Evolutionary conservation across 1,140 invertebrate species (phyloP), one percentile per base, ranked within the genome.

Genomic region (Trachymyrmex septentrionalis): DNA sequence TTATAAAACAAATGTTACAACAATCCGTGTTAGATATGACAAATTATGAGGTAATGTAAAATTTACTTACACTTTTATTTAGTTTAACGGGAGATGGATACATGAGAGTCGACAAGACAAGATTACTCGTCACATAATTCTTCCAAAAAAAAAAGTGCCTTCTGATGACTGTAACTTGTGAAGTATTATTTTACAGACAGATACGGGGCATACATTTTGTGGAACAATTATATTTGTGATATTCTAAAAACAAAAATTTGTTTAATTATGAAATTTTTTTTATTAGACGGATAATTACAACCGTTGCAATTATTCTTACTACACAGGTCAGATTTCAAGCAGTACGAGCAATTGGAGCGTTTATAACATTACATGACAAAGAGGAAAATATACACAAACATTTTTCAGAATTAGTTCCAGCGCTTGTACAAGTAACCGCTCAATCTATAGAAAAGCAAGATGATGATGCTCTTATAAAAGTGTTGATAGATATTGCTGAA

Each of bases 1-100:
- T 99, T 6, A 99, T 99, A 86, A 99, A 99, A 93, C 97, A 99
- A 94, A 99, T 99, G 98, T 95, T 99, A 76, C 96, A 97, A 50
- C 97, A 98, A 87, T 97, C 97, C 67, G 95, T 99, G 55, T 96
- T 97, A 87, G 97, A 98, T 85, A 95, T 96, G 21, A 95, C 96
- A 86, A 96, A 97, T 91, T 97, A 97, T 81, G 97, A 97, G 88
- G 96, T 96, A 92, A 94, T 93, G 14, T 76, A 55, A 19, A 69
- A 19, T 64, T 77, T 72, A 63, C 27, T 55, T 53, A 63, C 30
- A 30, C 48, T 71, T 64, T 72, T 44, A 53, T 34, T 84, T 63
- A 27, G 21, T 66, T 38, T 67, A 57, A 86, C 10, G 64, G 93
- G 93, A 93, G 94, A 91, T 44, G 75, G 94, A 95, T 95, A 95